Conservation (phyloP, 2,797 vertebrate genomes). For the Phoeniculus purpureus region DNA sequence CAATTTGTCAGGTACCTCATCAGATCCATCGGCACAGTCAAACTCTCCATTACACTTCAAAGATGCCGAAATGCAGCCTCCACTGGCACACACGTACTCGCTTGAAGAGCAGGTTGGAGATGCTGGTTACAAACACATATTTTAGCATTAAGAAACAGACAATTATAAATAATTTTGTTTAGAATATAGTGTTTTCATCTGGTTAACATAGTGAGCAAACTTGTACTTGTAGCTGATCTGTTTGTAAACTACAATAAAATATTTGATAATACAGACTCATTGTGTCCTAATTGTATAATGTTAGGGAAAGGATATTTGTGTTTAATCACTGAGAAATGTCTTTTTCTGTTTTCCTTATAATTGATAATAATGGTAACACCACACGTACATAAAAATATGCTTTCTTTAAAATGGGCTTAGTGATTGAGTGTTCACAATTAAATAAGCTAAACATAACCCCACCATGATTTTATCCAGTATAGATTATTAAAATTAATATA, state of each 20-base stretch:
- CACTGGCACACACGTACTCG: constrained; percentile 92
- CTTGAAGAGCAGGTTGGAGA: constrained; percentile 92
- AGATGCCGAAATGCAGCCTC: constrained; percentile 91
- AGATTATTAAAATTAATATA: background rate
- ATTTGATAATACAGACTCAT: background rate
- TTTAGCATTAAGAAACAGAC: constrained; percentile 29
- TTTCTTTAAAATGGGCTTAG: background rate
- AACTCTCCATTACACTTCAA: constrained; percentile 92
- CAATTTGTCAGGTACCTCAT: constrained; percentile 85
- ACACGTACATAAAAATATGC: background rate
- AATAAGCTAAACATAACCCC: background rate
- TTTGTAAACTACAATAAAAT: background rate
- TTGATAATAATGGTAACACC: background rate
- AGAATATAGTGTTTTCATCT: background rate
- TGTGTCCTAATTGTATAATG: background rate
- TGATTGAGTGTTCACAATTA: background rate
- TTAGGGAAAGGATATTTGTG: background rate
- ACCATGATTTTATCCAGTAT: fast-evolving
- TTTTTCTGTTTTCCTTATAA: background rate
- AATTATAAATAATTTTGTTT: background rate
- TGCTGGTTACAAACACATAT: constrained; percentile 79
- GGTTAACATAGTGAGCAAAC: background rate
- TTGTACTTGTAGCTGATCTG: fast-evolving
- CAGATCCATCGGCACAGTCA: constrained; percentile 95
- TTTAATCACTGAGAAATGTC: background rate